phyloP scores from a whole-genome alignment of 2,888 invertebrate species.

The Branchipolynoe longqiensis region DNA sequence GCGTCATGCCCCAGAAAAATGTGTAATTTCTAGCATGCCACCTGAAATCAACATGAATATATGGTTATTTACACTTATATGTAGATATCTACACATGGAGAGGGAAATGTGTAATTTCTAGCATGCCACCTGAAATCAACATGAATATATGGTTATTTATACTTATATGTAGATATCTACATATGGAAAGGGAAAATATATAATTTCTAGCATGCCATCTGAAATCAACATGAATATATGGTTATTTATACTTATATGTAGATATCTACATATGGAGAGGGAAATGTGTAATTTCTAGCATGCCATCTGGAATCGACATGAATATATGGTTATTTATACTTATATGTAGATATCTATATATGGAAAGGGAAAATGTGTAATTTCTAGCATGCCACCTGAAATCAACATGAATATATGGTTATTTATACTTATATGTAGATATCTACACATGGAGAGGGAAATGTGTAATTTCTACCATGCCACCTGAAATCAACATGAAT shows the following conservation, averaged over 20 bases:
- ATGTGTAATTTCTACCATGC: conserved; percentile 88
- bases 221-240: conserved; percentile 70
- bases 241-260: background rate
- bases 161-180: background rate
- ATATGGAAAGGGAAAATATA: conserved; percentile 85
- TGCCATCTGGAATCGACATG: conserved; percentile 86
- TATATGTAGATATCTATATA: background rate
- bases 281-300: conserved; percentile 87
- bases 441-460: background rate
- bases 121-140: conserved; percentile 88
- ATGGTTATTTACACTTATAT: background rate
- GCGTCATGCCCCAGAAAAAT: conserved; percentile 91
- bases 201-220: conserved; percentile 93
- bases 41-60: conserved; percentile 81
- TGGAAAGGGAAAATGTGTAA: conserved; percentile 87
- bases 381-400: conserved; percentile 91
- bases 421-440: background rate
- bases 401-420: background rate
- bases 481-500: conserved; percentile 84
- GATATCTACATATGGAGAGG: background rate
- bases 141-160: background rate
- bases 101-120: conserved; percentile 85
- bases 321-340: background rate
- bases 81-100: background rate
- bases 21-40: conserved; percentile 93